Evolutionary conservation across 2,797 vertebrate species (phyloP).

Genomic region (Cyprinodon diabolis): DNA sequence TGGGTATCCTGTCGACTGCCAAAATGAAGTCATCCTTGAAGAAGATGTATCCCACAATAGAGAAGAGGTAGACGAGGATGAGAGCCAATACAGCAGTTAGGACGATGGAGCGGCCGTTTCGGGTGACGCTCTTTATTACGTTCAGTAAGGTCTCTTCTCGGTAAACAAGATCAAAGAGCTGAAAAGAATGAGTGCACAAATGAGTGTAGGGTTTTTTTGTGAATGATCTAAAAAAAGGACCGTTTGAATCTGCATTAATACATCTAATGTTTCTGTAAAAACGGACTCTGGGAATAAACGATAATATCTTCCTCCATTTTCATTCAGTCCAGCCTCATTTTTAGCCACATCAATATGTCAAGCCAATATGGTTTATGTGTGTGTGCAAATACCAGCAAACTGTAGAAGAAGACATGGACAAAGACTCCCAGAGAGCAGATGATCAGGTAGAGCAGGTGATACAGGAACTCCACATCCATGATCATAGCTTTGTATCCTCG

Average conservation of each 20-base stretch:
- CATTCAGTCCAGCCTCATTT: not conserved
- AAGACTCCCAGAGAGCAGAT: conserved; percentile 95
- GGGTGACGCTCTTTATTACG: conserved; percentile 98
- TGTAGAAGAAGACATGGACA: conserved; percentile 99
- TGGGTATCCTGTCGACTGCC: conserved; percentile 93
- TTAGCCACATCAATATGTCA: not conserved
- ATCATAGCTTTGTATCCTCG: conserved; percentile 96
- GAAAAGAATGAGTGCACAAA: conserved; percentile 32
- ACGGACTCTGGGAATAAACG: not conserved
- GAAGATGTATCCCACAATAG: conserved; percentile 98
- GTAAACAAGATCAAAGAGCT: conserved; percentile 99
- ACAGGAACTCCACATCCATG: conserved; percentile 97
- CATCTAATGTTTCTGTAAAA: not conserved
- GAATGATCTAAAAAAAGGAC: not conserved
- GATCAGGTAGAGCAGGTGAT: conserved; percentile 94
- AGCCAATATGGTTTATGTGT: conserved; percentile 4
- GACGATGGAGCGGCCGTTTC: conserved; percentile 97
- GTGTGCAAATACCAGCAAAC: conserved; percentile 86
- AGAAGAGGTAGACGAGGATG: conserved; percentile 99
- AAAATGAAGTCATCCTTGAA: conserved; percentile 98
- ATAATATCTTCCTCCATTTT: not conserved
- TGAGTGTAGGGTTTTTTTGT: not conserved
- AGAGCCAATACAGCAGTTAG: conserved; percentile 95
- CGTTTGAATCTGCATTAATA: not conserved
- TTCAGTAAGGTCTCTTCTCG: conserved; percentile 97